These are phyloP conservation scores for Cyclopterus lumpus DNA, from an alignment of 2,797 vertebrate species.

Conservation along the genomic window DNA sequence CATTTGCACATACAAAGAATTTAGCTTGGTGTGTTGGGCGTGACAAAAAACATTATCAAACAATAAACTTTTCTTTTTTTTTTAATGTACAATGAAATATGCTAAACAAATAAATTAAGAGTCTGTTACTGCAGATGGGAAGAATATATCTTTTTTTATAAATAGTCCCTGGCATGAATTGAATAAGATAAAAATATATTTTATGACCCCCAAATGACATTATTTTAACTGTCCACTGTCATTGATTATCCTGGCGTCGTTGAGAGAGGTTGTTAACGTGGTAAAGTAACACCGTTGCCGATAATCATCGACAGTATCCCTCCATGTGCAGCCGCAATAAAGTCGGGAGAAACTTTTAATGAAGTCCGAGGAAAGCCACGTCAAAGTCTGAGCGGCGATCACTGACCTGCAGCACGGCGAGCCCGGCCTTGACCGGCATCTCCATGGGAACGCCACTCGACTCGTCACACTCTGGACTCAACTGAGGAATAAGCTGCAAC, in stretches of 20 bases:
- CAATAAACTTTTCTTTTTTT: no score
- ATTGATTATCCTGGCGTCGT: neutral
- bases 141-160: neutral
- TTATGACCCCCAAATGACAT: neutral
- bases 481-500: conserved; percentile 78
- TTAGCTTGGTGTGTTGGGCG: no score
- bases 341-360: neutral
- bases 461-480: conserved; percentile 66
- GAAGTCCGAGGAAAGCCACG: neutral
- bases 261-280: neutral
- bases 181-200: no score
- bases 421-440: conserved; percentile 78
- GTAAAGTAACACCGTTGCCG: neutral
- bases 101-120: no score
- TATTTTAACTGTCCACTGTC: neutral
- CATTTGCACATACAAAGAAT: no score
- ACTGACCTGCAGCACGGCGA: conserved; percentile 81
- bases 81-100: no score
- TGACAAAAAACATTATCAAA: no score
- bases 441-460: conserved; percentile 63
- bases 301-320: neutral
- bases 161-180: no score
- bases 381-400: neutral
- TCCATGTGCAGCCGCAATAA: neutral
- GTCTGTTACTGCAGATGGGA: neutral